Percentiles rank a stretch among this genome's conserved stretches.
phyloP scores from a whole-genome alignment of 2,888 invertebrate species.

The Erebia ligea region DNA sequence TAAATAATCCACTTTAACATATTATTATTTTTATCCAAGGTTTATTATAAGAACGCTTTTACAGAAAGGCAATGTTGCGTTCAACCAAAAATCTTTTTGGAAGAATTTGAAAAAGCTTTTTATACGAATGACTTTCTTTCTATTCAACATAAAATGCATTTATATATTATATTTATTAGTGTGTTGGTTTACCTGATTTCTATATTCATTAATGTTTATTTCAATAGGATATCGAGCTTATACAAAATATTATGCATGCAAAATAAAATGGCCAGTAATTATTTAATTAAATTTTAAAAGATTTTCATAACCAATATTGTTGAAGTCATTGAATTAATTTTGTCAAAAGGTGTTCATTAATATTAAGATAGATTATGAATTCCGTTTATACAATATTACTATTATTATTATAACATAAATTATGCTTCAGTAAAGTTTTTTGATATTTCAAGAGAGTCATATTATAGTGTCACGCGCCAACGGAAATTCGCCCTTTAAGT shows the following conservation, averaged over 20 bases:
- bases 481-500: slow-evolving; percentile 31
- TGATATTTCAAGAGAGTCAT: slow-evolving; percentile 36
- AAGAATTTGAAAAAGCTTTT: neutral
- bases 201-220: too few species aligned
- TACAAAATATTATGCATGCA: neutral
- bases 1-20: slow-evolving; percentile 8
- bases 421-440: neutral
- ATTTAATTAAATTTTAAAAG: neutral
- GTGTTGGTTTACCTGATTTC: neutral
- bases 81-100: neutral
- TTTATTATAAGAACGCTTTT: neutral
- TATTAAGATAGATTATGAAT: too few species aligned
- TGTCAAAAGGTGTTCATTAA: too few species aligned
- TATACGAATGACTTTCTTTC: neutral
- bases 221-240: neutral
- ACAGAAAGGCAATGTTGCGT: neutral
- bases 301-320: too few species aligned
- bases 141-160: neutral
- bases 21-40: neutral
- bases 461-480: slow-evolving; percentile 27
- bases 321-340: too few species aligned
- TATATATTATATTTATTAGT: too few species aligned
- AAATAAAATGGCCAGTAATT: neutral
- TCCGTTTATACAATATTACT: too few species aligned
- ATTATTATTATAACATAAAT: too few species aligned